A percentile compares a stretch with the other conserved stretches of the same genome.
phyloP scores from a whole-genome alignment of 1,140 invertebrate genomes.

The Gryon sp. region DNA sequence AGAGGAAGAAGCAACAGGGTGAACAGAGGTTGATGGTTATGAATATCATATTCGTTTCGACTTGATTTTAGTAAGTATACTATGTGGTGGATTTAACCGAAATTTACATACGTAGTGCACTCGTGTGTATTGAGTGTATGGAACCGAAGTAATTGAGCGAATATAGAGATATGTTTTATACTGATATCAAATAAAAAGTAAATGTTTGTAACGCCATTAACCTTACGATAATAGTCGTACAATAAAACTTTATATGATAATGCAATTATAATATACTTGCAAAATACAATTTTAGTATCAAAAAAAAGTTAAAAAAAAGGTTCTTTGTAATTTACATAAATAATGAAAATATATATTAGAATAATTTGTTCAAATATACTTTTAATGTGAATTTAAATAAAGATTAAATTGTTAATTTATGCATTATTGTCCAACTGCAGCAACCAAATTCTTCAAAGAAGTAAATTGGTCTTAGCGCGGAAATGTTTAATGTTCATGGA shows the following conservation, averaged over 20 bases:
- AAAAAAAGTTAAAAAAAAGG: no score
- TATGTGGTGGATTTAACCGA: conserved; percentile 35
- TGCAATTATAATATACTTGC: no score
- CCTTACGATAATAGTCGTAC: no score
- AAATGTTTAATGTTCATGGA: conserved; percentile 14
- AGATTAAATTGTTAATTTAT: conserved; percentile 1
- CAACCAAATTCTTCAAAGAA: conserved; percentile 24
- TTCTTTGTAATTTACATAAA: no score
- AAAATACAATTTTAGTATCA: no score
- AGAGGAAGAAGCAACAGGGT: conserved; percentile 28
- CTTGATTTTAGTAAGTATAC: conserved; percentile 36
- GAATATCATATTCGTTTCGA: conserved; percentile 38
- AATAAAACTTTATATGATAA: no score
- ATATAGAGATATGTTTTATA: conserved; percentile 1
- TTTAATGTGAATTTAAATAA: no score
- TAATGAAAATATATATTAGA: no score
- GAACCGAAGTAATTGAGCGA: conserved; percentile 22
- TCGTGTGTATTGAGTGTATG: background rate
- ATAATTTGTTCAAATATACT: no score
- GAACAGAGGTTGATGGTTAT: conserved; percentile 26
- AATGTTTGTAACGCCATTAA: no score
- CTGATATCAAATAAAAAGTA: background rate
- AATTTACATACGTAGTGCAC: conserved; percentile 34
- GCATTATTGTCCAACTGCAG: conserved; percentile 15
- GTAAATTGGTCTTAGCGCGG: conserved; percentile 12